A percentile compares a stretch with the other conserved stretches of the same genome.
These are phyloP conservation scores for Hypercompe scribonia DNA, from an alignment of 2,888 invertebrate genomes.

Conservation along the genomic window DNA sequence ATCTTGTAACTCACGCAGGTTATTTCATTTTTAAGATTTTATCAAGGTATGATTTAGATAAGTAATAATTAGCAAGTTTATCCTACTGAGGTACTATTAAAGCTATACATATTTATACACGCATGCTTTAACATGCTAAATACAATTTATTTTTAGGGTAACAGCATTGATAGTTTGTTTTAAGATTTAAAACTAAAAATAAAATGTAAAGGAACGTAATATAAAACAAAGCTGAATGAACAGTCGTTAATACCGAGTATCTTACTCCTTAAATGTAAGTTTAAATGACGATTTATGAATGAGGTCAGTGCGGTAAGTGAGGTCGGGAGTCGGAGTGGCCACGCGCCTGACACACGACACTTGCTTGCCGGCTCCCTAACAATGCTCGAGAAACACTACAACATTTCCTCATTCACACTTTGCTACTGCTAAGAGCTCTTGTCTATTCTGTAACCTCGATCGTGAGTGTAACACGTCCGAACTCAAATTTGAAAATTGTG, in stretches of 20 bases:
- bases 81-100: too few species aligned
- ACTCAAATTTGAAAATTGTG: background rate
- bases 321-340: constrained; percentile 61
- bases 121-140: too few species aligned
- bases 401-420: constrained; percentile 37
- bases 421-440: constrained; percentile 23
- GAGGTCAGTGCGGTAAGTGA: constrained; percentile 79
- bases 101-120: too few species aligned
- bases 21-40: too few species aligned
- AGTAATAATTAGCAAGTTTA: background rate
- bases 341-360: constrained; percentile 74
- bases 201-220: constrained; percentile 39
- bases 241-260: constrained; percentile 46
- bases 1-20: too few species aligned
- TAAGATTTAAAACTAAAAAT: background rate
- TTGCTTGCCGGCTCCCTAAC: constrained; percentile 37
- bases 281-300: constrained; percentile 84
- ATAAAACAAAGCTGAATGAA: constrained; percentile 37
- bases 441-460: constrained; percentile 6
- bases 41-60: too few species aligned
- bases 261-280: constrained; percentile 74
- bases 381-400: constrained; percentile 38
- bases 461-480: background rate
- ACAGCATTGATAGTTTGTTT: background rate
- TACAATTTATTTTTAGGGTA: background rate